Percentiles rank a stretch among this genome's conserved stretches.
phyloP scores from a whole-genome alignment of 2,888 invertebrate species.

The Miltochrista miniata region DNA sequence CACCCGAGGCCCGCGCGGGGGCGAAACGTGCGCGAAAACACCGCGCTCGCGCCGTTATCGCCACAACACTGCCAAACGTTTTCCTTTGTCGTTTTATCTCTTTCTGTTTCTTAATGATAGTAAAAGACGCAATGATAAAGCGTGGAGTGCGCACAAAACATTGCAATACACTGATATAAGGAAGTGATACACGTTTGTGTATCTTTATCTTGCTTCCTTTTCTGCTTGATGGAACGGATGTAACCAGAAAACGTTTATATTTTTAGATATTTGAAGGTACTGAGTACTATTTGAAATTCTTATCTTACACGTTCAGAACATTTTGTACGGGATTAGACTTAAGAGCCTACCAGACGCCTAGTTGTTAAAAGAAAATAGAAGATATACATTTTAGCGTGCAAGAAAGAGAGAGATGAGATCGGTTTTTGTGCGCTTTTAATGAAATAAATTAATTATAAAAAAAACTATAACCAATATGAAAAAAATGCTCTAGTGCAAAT shows the following conservation, averaged over 20 bases:
- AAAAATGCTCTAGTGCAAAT: no score
- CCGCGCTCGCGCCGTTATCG: conserved; percentile 75
- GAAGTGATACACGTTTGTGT: conserved; percentile 31
- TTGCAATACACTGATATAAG: conserved; percentile 29
- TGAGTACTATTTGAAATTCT: conserved; percentile 18
- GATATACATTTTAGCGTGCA: no score
- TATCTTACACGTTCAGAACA: no score
- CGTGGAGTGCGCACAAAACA: conserved; percentile 21
- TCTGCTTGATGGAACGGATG: conserved; percentile 16
- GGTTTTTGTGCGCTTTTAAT: no score
- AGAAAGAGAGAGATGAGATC: no score
- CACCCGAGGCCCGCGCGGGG: conserved; percentile 80
- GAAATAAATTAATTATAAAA: no score
- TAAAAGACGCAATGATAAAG: conserved; percentile 29
- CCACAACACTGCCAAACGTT: conserved; percentile 38
- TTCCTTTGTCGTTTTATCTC: conserved; percentile 41
- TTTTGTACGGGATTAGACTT: no score
- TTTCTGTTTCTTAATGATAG: conserved; percentile 32
- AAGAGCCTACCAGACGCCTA: no score
- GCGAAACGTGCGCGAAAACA: conserved; percentile 76
- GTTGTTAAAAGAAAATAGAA: no score
- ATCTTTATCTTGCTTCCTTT: conserved; percentile 29
- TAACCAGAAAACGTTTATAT: conserved; percentile 8
- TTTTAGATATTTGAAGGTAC: background rate
- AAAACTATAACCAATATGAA: no score